Conservation (phyloP, 1,140 invertebrate genomes). For the Drosophila truncata region DNA sequence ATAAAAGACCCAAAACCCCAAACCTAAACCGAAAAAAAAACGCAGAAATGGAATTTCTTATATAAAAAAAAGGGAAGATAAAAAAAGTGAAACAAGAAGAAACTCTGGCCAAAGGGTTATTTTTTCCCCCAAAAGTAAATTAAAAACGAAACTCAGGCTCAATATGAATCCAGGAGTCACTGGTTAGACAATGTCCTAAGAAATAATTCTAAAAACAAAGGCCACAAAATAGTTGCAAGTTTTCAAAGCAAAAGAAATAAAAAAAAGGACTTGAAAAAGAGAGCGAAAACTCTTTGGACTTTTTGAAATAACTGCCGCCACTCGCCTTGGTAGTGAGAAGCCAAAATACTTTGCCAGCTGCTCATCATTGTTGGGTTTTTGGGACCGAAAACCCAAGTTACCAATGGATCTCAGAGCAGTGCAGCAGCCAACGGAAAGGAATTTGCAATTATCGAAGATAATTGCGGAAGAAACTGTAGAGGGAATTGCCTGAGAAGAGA, state of each 20-base stretch:
- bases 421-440: slow-evolving; percentile 42
- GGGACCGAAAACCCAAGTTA: slow-evolving; percentile 18
- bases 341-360: slow-evolving; percentile 71
- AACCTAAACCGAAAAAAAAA: slow-evolving; percentile 58
- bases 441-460: slow-evolving; percentile 72
- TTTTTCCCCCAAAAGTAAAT: slow-evolving; percentile 61
- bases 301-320: slow-evolving; percentile 47
- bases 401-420: slow-evolving; percentile 18
- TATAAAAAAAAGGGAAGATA: slow-evolving; percentile 39
- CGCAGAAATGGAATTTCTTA: slow-evolving; percentile 70
- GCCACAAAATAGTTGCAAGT: slow-evolving; percentile 67
- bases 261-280: slow-evolving; percentile 4
- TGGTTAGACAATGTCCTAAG: neutral
- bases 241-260: slow-evolving; percentile 15
- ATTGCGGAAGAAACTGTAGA: slow-evolving; percentile 34
- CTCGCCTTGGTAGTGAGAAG: slow-evolving; percentile 58
- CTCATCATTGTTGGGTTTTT: slow-evolving; percentile 64
- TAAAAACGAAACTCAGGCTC: slow-evolving; percentile 49
- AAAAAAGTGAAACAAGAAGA: slow-evolving; percentile 46
- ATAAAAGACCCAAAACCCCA: slow-evolving; percentile 65
- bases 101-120: slow-evolving; percentile 39
- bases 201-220: slow-evolving; percentile 61
- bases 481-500: neutral
- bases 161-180: slow-evolving; percentile 37
- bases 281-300: slow-evolving; percentile 11